Base-by-base conservation (phyloP, 1,140 invertebrate genomes). In the Drosophila mayri region DNA sequence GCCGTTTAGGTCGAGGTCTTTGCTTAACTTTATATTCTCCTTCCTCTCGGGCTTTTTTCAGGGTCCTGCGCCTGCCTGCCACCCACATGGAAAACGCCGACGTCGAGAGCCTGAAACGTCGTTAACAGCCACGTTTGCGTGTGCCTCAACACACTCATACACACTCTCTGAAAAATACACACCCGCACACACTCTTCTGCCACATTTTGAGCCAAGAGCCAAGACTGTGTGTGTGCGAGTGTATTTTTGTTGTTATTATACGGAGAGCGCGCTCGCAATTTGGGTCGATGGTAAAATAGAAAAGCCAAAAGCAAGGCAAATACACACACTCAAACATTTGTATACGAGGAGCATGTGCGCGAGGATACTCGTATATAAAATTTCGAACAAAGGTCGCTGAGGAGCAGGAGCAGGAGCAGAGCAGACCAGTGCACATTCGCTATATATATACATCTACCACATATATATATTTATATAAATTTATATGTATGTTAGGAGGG, bases 221-320 rank as follows among this genome's bases (percentile, higher is more conserved):
- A 32, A 50, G 49, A 50, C 28, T 64, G 55, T 73, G 46, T 55
- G 67, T 63, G 28, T 64, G 44, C 57, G 41, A 58, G 55, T 59
- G 50, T 81, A 68, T 86, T 79, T 77, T 79, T 87, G 76, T 87
- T 87, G 63, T 84, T 84, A 73, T 72, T 79, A 79, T 71, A 71
- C 50, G 44, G 32, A 72, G 67, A 72, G 79, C 49, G 73, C 72
- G 84, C 76, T 79, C 81, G 86, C 86, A 90, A 88, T 90, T 88
- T 88, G 85, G 85, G 85, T 88, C 85, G 85, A 90, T 90, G 85
- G 86, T 81, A 88, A 88, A 88, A 88, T 88, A 90, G 85, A 88
- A 88, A 88, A 88, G 85, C 85, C 81, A 88, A 90, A 88, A 90
- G 81, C 80, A 80, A 81, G 77, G 85, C 81, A 63, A 76, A 79